Conservation (phyloP, 2,113 vertebrate species). For the Erinaceus europaeus region DNA sequence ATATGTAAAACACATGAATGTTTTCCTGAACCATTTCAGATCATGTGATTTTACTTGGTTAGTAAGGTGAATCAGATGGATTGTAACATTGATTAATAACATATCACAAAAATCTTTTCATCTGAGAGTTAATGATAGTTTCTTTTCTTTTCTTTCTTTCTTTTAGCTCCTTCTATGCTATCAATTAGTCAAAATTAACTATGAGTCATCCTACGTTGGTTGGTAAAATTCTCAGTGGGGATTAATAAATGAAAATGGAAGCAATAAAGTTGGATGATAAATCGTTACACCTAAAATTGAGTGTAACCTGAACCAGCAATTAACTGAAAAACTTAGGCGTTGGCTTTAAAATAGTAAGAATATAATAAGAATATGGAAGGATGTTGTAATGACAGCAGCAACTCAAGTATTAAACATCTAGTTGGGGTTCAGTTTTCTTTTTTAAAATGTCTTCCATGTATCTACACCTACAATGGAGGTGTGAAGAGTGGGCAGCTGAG, state of each 20-base stretch:
- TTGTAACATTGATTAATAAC: conserved; percentile 21
- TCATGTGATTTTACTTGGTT: conserved; percentile 19
- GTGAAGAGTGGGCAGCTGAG: neutral
- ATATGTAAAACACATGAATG: neutral
- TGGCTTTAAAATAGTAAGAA: conserved; percentile 7
- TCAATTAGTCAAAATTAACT: conserved; percentile 13
- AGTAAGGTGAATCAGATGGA: conserved; percentile 4
- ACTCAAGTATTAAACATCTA: neutral
- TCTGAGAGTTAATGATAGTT: neutral
- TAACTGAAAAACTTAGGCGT: neutral
- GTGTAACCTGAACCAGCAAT: neutral
- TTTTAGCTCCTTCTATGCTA: neutral
- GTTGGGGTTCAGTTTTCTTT: neutral
- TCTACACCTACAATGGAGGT: neutral
- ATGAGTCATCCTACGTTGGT: neutral
- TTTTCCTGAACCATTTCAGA: conserved; percentile 22
- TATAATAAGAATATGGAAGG: neutral
- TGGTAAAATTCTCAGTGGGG: conserved; percentile 19
- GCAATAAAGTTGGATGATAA: neutral
- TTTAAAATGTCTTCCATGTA: neutral
- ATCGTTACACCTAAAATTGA: neutral
- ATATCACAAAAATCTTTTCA: neutral
- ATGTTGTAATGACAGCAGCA: neutral
- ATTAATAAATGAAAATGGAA: conserved; percentile 22
- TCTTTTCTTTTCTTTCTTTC: too few relatives aligned